Evolutionary conservation across 2,113 vertebrate genomes (phyloP), one percentile per base, ranked within the genome.

Genomic region (Natator depressus): DNA sequence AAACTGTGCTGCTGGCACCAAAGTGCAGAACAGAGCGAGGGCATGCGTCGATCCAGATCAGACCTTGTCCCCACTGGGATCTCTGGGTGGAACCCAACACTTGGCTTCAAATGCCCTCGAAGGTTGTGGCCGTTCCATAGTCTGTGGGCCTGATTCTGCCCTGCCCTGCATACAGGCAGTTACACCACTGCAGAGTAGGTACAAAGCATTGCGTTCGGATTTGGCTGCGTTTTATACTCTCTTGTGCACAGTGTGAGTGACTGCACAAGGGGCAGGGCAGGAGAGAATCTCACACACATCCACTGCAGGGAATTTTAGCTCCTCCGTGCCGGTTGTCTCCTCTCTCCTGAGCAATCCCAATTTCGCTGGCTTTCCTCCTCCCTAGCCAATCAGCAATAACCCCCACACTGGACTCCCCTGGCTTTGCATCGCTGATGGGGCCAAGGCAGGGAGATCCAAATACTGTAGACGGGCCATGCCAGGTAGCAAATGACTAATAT

Each of bases 401-500:
- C 92, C 38, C 16, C 90, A 91, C 91, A 89, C 92, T 90, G 90
- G 83, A 87, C 57, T 69, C 62, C 62, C 62, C 65, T 38, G n/a
- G n/a, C 65, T 38, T 38, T 9, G 16, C n/a, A 72, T 38, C 20
- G 9, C 65, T 72, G n/a, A n/a, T 5, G 35, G n/a, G 65, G 35
- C 55, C 24, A 57, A 62, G 29, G 59, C 2, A 13, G 59, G 12
- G 24, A 85, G 94, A 86, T 92, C 89, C 85, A 84, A 47, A 55
- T 91, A 89, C 62, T 87, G 87, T 94, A 88, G 96, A 91, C 83
- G 72, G 87, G 93, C 93, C 89, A 92, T 4, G 19, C 65, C 65
- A 38, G 65, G 2, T 79, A 93, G 91, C 95, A 95, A 94, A 81
- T 81, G 65, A 96, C 82, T 95, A 93, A 19, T 97, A 97, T 97